phyloP scores from a whole-genome alignment of 2,888 invertebrate species.

The Ophraella communa region DNA sequence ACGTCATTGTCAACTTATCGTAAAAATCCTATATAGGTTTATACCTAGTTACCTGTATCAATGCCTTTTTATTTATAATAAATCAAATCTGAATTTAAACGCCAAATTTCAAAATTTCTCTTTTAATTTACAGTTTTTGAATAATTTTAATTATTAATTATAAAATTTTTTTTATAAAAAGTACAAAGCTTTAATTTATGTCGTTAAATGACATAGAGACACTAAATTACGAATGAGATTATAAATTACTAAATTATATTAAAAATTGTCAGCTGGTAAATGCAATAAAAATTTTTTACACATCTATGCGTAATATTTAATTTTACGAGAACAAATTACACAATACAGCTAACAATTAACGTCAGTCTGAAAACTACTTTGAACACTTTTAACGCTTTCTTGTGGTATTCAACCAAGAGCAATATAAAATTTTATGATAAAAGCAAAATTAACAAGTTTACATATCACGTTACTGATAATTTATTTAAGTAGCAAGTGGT shows the following conservation, averaged over 20 bases:
- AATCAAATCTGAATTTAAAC: no score
- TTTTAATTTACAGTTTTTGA: no score
- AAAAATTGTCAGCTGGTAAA: background rate
- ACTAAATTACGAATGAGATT: no score
- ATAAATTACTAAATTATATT: background rate
- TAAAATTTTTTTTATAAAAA: no score
- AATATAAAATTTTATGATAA: background rate
- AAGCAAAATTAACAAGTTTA: background rate
- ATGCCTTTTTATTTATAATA: no score
- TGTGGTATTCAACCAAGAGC: background rate
- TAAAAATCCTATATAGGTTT: no score
- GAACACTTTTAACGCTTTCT: slow-evolving; percentile 5
- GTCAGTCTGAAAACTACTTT: background rate
- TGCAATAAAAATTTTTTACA: background rate
- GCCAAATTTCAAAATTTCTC: no score
- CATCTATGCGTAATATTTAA: background rate
- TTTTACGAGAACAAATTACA: slow-evolving; percentile 1
- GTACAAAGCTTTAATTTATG: no score
- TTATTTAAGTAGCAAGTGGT: background rate
- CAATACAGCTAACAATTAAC: background rate
- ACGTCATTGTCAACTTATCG: no score
- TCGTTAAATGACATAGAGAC: no score
- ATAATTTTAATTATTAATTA: no score
- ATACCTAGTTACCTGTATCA: no score
- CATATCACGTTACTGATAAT: background rate